phyloP scores from a whole-genome alignment of 2,888 invertebrate genomes.

The Bursaphelenchus okinawaensis region DNA sequence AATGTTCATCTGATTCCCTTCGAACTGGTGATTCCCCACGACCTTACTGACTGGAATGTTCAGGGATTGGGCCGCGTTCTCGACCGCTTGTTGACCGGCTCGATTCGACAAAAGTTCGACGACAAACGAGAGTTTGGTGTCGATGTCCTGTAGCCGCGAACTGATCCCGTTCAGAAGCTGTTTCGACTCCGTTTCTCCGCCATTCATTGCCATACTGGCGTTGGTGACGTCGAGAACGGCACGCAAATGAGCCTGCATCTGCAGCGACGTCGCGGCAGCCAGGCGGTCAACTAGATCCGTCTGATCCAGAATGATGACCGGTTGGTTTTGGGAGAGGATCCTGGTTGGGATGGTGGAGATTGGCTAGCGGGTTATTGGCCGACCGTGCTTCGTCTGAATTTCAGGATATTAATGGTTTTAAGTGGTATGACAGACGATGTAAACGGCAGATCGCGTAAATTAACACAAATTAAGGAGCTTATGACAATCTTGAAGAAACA shows the following conservation, averaged over 20 bases:
- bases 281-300: not conserved
- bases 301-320: slow-evolving; percentile 5
- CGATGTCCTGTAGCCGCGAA: slow-evolving; percentile 50
- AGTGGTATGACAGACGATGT: too few relatives aligned
- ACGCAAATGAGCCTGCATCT: slow-evolving; percentile 8
- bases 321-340: not conserved
- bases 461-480: not conserved
- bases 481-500: not conserved
- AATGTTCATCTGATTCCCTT: not conserved
- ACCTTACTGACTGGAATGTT: not conserved
- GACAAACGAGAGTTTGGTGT: slow-evolving; percentile 48
- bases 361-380: too few relatives aligned
- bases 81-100: slow-evolving; percentile 2
- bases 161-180: slow-evolving; percentile 44
- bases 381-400: too few relatives aligned
- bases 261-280: not conserved
- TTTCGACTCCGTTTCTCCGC: slow-evolving; percentile 44
- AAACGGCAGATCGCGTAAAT: not conserved
- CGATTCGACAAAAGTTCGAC: slow-evolving; percentile 41
- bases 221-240: slow-evolving; percentile 3
- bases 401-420: too few relatives aligned
- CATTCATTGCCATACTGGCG: not conserved
- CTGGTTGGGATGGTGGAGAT: not conserved
- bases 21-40: not conserved
- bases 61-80: slow-evolving; percentile 1